Percentiles rank a stretch among this genome's conserved stretches.
phyloP scores from a whole-genome alignment of 1,140 invertebrate genomes.

The Microplitis mediator region DNA sequence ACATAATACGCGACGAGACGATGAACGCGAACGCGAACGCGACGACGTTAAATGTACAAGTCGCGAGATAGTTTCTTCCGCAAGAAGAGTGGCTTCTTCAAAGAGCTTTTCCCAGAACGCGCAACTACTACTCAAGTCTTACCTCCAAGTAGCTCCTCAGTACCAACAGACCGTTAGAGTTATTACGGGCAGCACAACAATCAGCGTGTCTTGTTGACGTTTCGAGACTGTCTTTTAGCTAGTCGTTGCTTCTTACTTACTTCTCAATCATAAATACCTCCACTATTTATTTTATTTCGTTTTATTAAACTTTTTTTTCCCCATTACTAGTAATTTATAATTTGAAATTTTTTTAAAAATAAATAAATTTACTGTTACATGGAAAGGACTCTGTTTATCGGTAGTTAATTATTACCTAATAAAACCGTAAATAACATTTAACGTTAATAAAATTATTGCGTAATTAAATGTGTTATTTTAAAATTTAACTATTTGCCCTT shows the following conservation, averaged over 20 bases:
- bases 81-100: constrained; percentile 19
- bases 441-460: no score
- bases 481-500: no score
- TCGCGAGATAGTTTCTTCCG: constrained; percentile 15
- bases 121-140: not conserved
- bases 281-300: not conserved
- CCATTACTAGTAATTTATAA: no score
- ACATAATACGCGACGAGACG: not conserved
- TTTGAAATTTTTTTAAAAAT: no score
- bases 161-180: constrained; percentile 21
- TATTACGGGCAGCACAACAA: constrained; percentile 27
- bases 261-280: not conserved
- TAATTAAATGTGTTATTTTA: no score
- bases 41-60: not conserved
- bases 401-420: no score
- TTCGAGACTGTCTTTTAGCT: constrained; percentile 19
- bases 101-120: constrained; percentile 12
- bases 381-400: no score
- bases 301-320: no score
- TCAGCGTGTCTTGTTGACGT: constrained; percentile 26
- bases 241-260: not conserved
- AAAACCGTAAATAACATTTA: no score
- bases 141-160: no score
- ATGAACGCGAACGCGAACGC: not conserved
- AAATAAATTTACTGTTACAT: no score